Percentiles rank a stretch among this genome's conserved stretches.
These are phyloP conservation scores for Pachycephus smyrnensis DNA, from an alignment of 2,888 invertebrate genomes.

Conservation along the genomic window DNA sequence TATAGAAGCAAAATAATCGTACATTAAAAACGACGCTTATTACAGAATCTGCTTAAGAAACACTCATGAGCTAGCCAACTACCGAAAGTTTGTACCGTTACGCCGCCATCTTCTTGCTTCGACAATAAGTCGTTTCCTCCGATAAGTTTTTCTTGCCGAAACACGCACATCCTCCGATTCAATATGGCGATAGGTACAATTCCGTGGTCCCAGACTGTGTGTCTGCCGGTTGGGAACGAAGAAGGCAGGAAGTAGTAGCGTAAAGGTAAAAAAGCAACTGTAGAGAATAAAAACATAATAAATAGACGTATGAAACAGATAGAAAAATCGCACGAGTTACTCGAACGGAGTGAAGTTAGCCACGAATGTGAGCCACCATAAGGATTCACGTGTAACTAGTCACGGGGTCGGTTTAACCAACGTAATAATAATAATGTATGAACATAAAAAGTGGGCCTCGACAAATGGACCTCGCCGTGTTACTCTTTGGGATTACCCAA, in stretches of 20 bases:
- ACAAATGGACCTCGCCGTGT: conserved; percentile 1
- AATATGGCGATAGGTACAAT: neutral
- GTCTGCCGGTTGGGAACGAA: neutral
- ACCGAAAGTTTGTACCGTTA: neutral
- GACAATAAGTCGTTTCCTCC: neutral
- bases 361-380: neutral
- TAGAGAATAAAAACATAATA: neutral
- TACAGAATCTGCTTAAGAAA: neutral
- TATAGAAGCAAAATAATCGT: neutral
- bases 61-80: neutral
- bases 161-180: neutral
- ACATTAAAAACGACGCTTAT: neutral
- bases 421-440: neutral
- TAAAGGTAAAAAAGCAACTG: neutral
- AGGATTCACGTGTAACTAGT: neutral
- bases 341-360: neutral
- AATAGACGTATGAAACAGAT: neutral
- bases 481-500: conserved; percentile 7
- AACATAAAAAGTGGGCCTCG: neutral
- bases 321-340: neutral
- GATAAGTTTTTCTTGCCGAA: neutral
- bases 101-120: neutral
- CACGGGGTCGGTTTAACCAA: neutral
- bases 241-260: neutral
- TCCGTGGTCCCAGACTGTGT: too few species aligned